Base-by-base conservation (phyloP, 2,888 invertebrate species). In the Drosophila multiciliata region DNA sequence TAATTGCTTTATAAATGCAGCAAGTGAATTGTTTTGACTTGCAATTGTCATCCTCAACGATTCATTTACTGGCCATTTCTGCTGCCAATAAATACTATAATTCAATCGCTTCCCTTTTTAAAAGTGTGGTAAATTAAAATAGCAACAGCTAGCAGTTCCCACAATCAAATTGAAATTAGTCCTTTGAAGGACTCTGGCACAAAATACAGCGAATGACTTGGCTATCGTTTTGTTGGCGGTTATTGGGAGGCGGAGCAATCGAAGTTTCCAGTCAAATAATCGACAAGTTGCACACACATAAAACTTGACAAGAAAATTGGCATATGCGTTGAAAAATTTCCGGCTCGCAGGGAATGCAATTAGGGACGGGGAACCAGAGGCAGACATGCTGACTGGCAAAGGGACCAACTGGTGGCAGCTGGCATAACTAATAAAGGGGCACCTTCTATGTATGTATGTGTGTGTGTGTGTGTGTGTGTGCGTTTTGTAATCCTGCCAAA, bases 281-380 rank as follows among this genome's bases (percentile, higher is more conserved):
- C 59, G 80, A 70, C 70, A 77, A 66, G 58, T 79, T 79, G 66
- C 53, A 74, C 50, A 68, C 65, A 68, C 65, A 75, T 67, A 54
- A 69, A 78, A 83, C 65, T 75, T 83, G 89, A 80, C 89, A 80
- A 75, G 75, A 75, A 84, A 84, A 84, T 84, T 84, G 89, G 81
- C 87, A 84, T 86, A 88, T 86, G 83, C 83, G 87, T 85, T 88
- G 83, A 86, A 86, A 84, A 83, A 86, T 86, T 75, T 80, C 78
- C 83, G 78, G 71, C 54, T 77, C 66, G 64, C 70, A 57, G 67
- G 60, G 59, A 64, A 62, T 62, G 67, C 58, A 61, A 32, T 49
- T 15, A 57, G 35, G n/a, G 33, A 17, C 12, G 36, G n/a, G 15
- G 29, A n/a, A 53, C 29, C 17, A 15, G 20, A 7, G 54, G n/a